Conservation (phyloP, 2,797 vertebrate genomes). For the Bothrops alternatus region DNA sequence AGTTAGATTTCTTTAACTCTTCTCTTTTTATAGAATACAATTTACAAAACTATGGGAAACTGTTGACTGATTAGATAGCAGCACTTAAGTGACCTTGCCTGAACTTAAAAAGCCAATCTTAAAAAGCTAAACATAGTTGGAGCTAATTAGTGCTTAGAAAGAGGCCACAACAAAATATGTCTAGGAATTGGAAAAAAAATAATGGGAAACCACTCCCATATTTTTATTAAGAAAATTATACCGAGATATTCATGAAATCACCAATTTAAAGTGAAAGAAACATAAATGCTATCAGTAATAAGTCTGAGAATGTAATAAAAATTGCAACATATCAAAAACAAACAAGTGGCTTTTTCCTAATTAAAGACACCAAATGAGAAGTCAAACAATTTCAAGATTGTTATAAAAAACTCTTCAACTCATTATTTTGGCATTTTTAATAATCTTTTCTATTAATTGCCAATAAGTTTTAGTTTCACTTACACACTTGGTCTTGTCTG, state of each 20-base stretch:
- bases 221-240: not conserved
- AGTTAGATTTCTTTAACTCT: not conserved
- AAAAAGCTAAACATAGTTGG: not conserved
- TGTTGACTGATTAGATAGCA: not conserved
- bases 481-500: slow-evolving; percentile 94
- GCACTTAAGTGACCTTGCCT: not conserved
- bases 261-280: not conserved
- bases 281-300: slow-evolving; percentile 7
- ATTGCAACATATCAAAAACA: not conserved
- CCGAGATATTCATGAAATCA: not conserved
- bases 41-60: slow-evolving; percentile 4
- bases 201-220: not conserved
- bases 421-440: not conserved
- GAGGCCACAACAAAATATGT: not conserved
- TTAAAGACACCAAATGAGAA: not conserved
- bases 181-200: not conserved
- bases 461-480: slow-evolving; percentile 66
- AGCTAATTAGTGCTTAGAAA: not conserved
- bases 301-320: not conserved
- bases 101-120: not conserved
- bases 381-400: not conserved
- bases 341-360: slow-evolving; percentile 19
- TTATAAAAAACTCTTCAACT: not conserved
- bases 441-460: not conserved
- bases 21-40: not conserved